Conservation (phyloP, 2,888 invertebrate genomes). For the Ligdia adustata region DNA sequence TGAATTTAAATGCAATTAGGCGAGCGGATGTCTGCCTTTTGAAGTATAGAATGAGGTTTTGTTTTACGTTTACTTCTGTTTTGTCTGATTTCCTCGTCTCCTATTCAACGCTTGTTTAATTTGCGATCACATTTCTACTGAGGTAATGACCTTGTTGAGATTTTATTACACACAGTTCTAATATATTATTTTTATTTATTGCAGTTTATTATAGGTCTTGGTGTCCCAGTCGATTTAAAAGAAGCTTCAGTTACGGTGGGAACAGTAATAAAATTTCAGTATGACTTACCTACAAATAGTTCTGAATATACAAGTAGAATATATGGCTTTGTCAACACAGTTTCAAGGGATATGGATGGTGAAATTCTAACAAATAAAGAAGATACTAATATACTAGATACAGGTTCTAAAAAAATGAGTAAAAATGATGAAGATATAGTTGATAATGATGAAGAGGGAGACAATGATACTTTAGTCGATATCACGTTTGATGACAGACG, state of each 20-base stretch:
- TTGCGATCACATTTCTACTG: constrained; percentile 9
- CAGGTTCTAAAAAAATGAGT: constrained; percentile 43
- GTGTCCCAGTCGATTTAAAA: constrained; percentile 86
- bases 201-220: constrained; percentile 87
- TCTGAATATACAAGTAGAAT: constrained; percentile 82
- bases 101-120: constrained; percentile 29
- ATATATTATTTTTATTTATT: constrained; percentile 49
- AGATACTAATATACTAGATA: constrained; percentile 41
- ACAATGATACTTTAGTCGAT: constrained; percentile 69
- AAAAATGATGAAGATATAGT: constrained; percentile 36
- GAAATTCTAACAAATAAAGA: constrained; percentile 40
- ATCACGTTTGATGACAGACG: constrained; percentile 67
- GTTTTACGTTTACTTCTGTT: constrained; percentile 35
- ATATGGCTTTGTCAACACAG: constrained; percentile 70
- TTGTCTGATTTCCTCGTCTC: constrained; percentile 35
- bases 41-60: constrained; percentile 50
- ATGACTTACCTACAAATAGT: constrained; percentile 86
- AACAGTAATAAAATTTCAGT: constrained; percentile 87
- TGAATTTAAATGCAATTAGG: constrained; percentile 79
- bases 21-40: constrained; percentile 50
- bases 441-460: constrained; percentile 42
- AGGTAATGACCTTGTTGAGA: too few species aligned
- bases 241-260: constrained; percentile 86
- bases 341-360: constrained; percentile 70
- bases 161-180: too few species aligned